Evolutionary conservation across 2,888 invertebrate species (phyloP), one percentile per base, ranked within the genome.

Genomic region (Scrobipalpa atriplicella): DNA sequence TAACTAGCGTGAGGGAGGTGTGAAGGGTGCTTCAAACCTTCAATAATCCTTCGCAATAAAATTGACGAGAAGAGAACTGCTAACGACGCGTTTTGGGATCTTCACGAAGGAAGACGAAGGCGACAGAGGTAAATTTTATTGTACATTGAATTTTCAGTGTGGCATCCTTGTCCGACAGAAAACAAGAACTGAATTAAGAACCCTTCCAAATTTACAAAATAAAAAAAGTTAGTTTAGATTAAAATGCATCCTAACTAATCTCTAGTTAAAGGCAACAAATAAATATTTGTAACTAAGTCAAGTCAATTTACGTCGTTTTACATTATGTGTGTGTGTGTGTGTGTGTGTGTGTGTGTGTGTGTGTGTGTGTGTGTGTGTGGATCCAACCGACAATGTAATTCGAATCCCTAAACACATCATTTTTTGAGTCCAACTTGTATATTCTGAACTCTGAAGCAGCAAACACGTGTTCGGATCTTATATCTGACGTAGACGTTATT

Each of bases 1-100:
- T 91, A 91, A 92, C 90, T 91, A 89, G 89, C 87, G 88, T 83
- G 75, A 88, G 86, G 86, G 85, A 86, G 80, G 82, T 80, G 84
- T 71, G 76, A 81, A 89, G 89, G 75, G 84, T 80, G 69, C 88
- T 91, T 68, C 66, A 80, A 29, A 76, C 79, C 78, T 81, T 82
- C 86, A 89, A 89, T 87, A 88, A 83, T 80, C 80, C 71, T 72
- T 75, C 77, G 79, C 86, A 89, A 90, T 90, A 89, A 89, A 89
- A 83, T 86, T 83, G 84, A 86, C 85, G 80, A 85, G 82, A 74
- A 72, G 29, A 58, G 81, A 85, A 83, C 82, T 87, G 89, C 90
- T 89, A 89, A 89, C 90, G 87, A 89, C 85, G 87, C 89, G 83
- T 81, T 88, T 84, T 82, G 72, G 76, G 74, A 76, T 79, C 75